phyloP scores from a whole-genome alignment of 2,888 invertebrate species.

The Petrolisthes manimaculis region DNA sequence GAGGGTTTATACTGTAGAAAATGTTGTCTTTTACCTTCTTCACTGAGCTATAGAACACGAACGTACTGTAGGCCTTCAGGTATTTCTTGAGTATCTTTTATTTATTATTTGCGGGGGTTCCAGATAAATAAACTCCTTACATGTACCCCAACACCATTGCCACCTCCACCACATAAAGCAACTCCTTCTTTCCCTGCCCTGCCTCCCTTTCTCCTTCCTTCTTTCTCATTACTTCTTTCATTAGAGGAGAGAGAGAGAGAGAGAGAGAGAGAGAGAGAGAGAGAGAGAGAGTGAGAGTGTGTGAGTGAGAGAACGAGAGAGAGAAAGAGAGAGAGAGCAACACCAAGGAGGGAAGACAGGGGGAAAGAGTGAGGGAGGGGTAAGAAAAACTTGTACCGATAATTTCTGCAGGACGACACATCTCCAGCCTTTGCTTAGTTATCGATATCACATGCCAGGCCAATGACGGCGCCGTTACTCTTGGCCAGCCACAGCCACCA shows the following conservation, averaged over 20 bases:
- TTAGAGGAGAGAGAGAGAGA: background rate
- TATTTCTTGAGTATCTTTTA: too few relatives aligned
- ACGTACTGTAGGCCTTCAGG: too few relatives aligned
- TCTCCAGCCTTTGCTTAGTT: slow-evolving; percentile 52
- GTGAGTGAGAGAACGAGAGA: background rate
- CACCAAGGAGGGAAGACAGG: background rate
- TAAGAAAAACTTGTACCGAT: slow-evolving; percentile 39
- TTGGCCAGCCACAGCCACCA: slow-evolving; percentile 14
- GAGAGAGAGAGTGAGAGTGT: slow-evolving; percentile 11
- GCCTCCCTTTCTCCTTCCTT: background rate
- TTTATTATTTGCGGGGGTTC: too few relatives aligned
- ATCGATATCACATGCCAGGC: slow-evolving; percentile 57
- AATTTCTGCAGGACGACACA: slow-evolving; percentile 48
- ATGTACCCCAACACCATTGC: too few relatives aligned
- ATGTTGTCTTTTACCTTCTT: too few relatives aligned
- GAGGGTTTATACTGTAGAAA: too few relatives aligned
- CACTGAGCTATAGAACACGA: too few relatives aligned
- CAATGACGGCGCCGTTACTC: slow-evolving; percentile 51
- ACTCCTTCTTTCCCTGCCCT: background rate
- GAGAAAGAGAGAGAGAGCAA: background rate
- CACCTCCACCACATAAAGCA: too few relatives aligned
- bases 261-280: slow-evolving; percentile 15
- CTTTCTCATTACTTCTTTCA: too few relatives aligned
- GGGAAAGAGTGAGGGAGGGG: background rate
- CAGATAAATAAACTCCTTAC: too few relatives aligned